Base-by-base conservation (phyloP, 2,797 vertebrate genomes). In the Anguilla pacifica region DNA sequence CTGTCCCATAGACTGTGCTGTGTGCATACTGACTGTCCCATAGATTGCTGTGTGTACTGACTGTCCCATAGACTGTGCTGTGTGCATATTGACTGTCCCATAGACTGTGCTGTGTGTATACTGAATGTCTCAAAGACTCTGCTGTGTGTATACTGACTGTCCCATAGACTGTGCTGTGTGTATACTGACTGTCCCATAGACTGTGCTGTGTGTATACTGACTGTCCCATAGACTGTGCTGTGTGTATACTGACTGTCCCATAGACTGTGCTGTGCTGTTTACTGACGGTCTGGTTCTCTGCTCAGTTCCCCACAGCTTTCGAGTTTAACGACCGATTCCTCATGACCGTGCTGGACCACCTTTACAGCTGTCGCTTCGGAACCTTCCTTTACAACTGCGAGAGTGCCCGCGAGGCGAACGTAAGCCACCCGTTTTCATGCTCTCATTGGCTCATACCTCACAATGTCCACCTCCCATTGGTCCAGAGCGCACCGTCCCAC, bases 301-400 rank as follows among this genome's bases (percentile, higher is more conserved):
- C 25, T 72, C 89, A 99, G 98, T 99, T 99, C 91, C 98, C 98
- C 15, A 99, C 98, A 0, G 98, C 98, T 11, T 99, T 99, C 91
- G 98, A 99, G 95, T 99, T 99, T 92, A 99, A 99, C 0, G 98
- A 99, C 90, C 96, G 94, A 72, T 97, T 99, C 92, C 94, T 99
- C 94, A 95, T 99, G 87, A 97, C 97, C 0, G 96, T 99, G 94
- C 94, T 99, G 96, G 98, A 99, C 95, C 97, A 99, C 88, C 96
- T 99, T 85, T 99, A 98, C 93, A 99, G 98, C 94, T 99, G 98
- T 84, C 97, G 97, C 15, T 99, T 99, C 55, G 98, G 98, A 88
- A 99, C 98, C 9, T 99, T 99, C 94, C 95, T 99, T 90, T 98
- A 96, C 92, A 99, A 97, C 94, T 98, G 97, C 39, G 98, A 99